phyloP scores from a whole-genome alignment of 2,888 invertebrate species.

The Sisyra terminalis region DNA sequence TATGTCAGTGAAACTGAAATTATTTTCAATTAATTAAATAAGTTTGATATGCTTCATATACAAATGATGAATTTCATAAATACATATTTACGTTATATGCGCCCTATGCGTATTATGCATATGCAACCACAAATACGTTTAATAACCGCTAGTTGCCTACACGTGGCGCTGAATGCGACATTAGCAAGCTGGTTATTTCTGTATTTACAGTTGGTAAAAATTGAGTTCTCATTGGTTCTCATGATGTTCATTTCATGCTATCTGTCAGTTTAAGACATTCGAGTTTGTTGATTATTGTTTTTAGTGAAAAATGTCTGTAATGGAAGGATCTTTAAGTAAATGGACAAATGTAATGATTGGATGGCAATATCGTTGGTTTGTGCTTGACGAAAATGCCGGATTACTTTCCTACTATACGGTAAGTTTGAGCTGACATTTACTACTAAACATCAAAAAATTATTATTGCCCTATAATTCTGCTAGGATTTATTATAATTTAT shows the following conservation, averaged over 20 bases:
- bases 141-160: too few species aligned
- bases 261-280: constrained; percentile 18
- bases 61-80: too few species aligned
- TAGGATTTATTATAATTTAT: not conserved
- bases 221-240: too few species aligned
- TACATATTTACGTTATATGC: too few species aligned
- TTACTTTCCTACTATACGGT: constrained; percentile 96
- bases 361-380: constrained; percentile 99
- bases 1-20: too few species aligned
- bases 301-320: constrained; percentile 33
- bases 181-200: too few species aligned
- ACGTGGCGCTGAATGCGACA: too few species aligned
- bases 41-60: too few species aligned
- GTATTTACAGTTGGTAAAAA: too few species aligned
- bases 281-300: not conserved
- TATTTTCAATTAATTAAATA: too few species aligned
- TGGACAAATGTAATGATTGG: constrained; percentile 98
- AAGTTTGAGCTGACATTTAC: constrained; percentile 26
- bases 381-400: constrained; percentile 91
- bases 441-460: not conserved
- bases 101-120: too few species aligned
- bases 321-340: constrained; percentile 91
- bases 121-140: too few species aligned
- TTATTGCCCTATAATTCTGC: not conserved
- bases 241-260: constrained; percentile 1